Evolutionary conservation across 2,888 invertebrate genomes (phyloP), one percentile per base, ranked within the genome.

Genomic region (Lochmaea capreae): DNA sequence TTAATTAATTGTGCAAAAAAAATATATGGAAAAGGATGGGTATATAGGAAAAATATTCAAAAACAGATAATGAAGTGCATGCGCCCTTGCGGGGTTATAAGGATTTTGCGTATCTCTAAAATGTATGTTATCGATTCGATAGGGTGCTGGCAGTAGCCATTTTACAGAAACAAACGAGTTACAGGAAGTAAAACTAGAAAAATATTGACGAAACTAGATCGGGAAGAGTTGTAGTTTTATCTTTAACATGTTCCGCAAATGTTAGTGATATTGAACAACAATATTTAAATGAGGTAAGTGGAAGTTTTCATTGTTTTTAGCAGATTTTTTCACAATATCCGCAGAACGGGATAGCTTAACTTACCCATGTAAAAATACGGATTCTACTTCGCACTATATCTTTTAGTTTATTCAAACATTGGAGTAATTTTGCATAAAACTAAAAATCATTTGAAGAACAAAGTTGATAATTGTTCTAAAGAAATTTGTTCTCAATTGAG

Each of bases 61-160:
- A 54, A 54, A 54, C 54, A 73, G 69, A 66, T 65, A 67, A 67
- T 26, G 52, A 54, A 39, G 62, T 62, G 49, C 74, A 71, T 67
- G 74, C 71, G 71, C 74, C 46, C 18, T 49, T 67, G 42, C 71
- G 63, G 67, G 65, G 71, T 39, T 75, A 79, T 80, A 79, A 77
- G 77, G 78, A 81, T 82, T 83, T 81, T 85, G 85, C 85, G 85
- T 84, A 81, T 65, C 81, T 73, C 73, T 58, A 49, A 74, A 79
- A 76, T 76, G 78, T 76, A 80, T 77, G 75, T 69, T 85, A 86
- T 86, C 85, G 86, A 86, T 86, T 85, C 81, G 80, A 80, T 80
- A 81, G 85, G 85, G 83, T 84, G 84, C 85, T 83, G 83, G 80
- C 84, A 84, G 82, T 83, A 81, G 85, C 86, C 86, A 86, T 86